phyloP scores from a whole-genome alignment of 2,797 vertebrate species.

The Chaenodraco wilsoni region DNA sequence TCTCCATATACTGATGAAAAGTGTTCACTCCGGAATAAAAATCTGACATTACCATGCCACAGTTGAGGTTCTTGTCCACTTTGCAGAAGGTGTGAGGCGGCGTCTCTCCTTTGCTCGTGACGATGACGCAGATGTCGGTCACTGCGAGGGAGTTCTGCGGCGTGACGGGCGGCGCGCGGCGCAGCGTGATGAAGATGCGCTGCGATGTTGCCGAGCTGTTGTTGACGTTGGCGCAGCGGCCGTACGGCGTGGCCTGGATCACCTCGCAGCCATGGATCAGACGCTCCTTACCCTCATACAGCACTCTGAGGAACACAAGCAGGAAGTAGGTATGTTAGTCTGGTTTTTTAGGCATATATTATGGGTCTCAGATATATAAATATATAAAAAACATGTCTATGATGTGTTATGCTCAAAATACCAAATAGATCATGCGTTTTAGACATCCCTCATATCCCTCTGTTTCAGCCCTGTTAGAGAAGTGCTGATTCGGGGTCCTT shows the following conservation, averaged over 20 bases:
- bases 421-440: too few relatives aligned
- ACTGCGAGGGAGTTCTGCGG: conserved; percentile 96
- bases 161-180: conserved; percentile 87
- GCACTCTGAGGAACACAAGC: conserved; percentile 82
- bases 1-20: rapidly evolving
- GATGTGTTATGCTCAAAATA: too few relatives aligned
- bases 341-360: too few relatives aligned
- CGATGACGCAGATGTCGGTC: conserved; percentile 96
- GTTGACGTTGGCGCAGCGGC: conserved; percentile 98
- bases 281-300: conserved; percentile 96
- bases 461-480: too few relatives aligned
- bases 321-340: rapidly evolving
- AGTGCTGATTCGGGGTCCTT: too few relatives aligned
- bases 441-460: too few relatives aligned
- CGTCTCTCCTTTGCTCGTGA: conserved; percentile 95
- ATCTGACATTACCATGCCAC: conserved; percentile 90
- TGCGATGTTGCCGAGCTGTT: conserved; percentile 95
- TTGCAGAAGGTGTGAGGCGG: conserved; percentile 98
- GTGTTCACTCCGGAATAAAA: background rate
- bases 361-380: too few relatives aligned
- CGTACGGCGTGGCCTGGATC: conserved; percentile 95
- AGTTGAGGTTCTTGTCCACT: conserved; percentile 98
- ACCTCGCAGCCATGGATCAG: conserved; percentile 95
- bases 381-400: too few relatives aligned
- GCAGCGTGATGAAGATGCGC: conserved; percentile 95